phyloP scores from a whole-genome alignment of 1,140 invertebrate genomes.

The Drosophila miranda region DNA sequence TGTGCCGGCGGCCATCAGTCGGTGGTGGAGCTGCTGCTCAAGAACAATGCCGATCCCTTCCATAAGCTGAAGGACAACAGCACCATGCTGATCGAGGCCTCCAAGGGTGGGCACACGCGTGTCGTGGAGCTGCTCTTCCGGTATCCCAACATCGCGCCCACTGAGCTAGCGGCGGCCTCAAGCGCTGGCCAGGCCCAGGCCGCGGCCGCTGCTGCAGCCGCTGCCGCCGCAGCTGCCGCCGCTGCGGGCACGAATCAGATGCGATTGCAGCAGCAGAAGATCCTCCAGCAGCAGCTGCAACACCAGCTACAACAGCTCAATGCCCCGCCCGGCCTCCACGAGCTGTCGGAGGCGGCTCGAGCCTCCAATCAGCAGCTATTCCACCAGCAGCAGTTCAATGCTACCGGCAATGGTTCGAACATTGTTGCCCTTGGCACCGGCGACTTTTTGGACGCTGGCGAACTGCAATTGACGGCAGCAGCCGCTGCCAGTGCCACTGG shows the following conservation, averaged over 20 bases:
- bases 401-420: conserved; percentile 46
- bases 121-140: conserved; percentile 97
- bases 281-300: conserved; percentile 82
- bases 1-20: conserved; percentile 97
- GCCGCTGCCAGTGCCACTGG: conserved; percentile 46
- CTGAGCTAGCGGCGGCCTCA: conserved; percentile 69
- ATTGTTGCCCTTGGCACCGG: conserved; percentile 63
- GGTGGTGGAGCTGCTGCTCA: conserved; percentile 95
- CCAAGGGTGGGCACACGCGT: conserved; percentile 97
- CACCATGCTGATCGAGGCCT: conserved; percentile 99
- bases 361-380: conserved; percentile 82
- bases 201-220: conserved; percentile 55
- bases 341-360: conserved; percentile 84
- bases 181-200: conserved; percentile 66
- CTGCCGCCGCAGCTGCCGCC: conserved; percentile 27
- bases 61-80: conserved; percentile 99
- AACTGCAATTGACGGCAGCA: conserved; percentile 59
- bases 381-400: conserved; percentile 74
- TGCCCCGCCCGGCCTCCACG: conserved; percentile 83
- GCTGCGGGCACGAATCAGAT: conserved; percentile 60
- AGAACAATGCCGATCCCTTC: conserved; percentile 95
- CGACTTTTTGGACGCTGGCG: conserved; percentile 64
- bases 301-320: conserved; percentile 82
- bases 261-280: conserved; percentile 76
- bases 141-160: conserved; percentile 88